Conservation (phyloP, 2,888 invertebrate species). For the Lasioglossum pauxillum region DNA sequence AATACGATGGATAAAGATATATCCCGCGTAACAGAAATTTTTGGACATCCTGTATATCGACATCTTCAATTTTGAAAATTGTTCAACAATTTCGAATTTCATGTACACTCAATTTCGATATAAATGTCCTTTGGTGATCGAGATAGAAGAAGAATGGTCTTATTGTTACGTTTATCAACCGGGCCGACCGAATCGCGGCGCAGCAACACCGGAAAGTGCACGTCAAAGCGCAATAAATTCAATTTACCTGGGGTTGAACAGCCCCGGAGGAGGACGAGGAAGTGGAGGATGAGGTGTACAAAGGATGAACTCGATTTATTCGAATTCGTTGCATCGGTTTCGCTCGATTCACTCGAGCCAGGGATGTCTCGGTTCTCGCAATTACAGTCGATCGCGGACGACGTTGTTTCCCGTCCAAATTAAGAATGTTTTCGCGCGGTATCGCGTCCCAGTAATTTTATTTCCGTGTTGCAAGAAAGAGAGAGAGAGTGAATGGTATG, state of each 20-base stretch:
- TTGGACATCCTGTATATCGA: no score
- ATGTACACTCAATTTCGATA: no score
- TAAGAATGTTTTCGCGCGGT: conserved; percentile 38
- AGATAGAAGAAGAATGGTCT: no score
- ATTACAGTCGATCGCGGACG: conserved; percentile 31
- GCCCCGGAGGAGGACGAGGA: not conserved
- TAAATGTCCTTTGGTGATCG: no score
- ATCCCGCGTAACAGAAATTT: no score
- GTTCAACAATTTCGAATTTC: no score
- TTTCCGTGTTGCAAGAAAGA: conserved; percentile 42
- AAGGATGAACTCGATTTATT: conserved; percentile 6
- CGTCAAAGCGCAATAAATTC: conserved; percentile 4
- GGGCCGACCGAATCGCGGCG: no score
- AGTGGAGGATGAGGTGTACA: not conserved
- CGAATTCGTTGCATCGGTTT: not conserved
- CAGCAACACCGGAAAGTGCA: not conserved
- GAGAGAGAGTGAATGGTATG: conserved; percentile 10
- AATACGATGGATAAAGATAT: no score
- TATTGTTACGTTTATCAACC: no score
- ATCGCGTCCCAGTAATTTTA: conserved; percentile 46
- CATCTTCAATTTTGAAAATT: no score
- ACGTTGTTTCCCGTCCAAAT: conserved; percentile 46
- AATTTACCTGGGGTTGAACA: not conserved
- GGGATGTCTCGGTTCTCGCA: not conserved
- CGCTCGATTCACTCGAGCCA: not conserved